These are phyloP conservation scores for Ectropis grisescens DNA, from an alignment of 1,140 invertebrate genomes.

Conservation along the genomic window DNA sequence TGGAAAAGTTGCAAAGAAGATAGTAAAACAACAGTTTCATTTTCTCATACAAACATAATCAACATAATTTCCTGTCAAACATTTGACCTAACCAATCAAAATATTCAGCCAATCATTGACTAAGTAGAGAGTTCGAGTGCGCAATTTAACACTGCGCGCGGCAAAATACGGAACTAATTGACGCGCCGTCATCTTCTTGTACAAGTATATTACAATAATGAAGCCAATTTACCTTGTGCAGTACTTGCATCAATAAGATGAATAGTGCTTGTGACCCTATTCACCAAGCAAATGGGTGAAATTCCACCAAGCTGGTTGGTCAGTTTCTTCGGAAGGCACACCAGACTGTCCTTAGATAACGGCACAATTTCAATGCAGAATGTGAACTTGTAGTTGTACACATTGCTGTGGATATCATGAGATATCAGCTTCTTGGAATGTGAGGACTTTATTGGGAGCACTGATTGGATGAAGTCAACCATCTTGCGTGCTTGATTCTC, in stretches of 20 bases:
- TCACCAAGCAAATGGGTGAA: slow-evolving; percentile 89
- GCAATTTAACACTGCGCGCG: too few species aligned
- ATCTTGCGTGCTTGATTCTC: slow-evolving; percentile 95
- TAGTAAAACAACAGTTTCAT: too few species aligned
- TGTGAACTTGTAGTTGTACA: slow-evolving; percentile 97
- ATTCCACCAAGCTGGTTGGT: slow-evolving; percentile 94
- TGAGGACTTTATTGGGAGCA: slow-evolving; percentile 89
- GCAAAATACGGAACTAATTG: too few species aligned
- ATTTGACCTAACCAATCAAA: too few species aligned
- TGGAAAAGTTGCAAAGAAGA: too few species aligned
- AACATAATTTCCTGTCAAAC: too few species aligned
- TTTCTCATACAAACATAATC: too few species aligned
- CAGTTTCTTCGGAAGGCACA: slow-evolving; percentile 91
- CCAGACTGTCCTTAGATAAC: slow-evolving; percentile 95
- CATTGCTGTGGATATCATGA: slow-evolving; percentile 97
- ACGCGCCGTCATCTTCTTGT: too few species aligned
- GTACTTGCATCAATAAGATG: slow-evolving; percentile 95
- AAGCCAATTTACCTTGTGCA: slow-evolving; percentile 87
- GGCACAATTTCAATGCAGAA: slow-evolving; percentile 97
- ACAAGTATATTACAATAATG: too few species aligned
- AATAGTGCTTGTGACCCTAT: slow-evolving; percentile 89
- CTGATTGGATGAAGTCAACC: slow-evolving; percentile 91
- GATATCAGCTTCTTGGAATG: slow-evolving; percentile 97
- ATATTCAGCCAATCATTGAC: too few species aligned
- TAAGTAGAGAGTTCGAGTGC: too few species aligned